Evolutionary conservation across 2,888 invertebrate species (phyloP).

Genomic region (Saturnia japonica): DNA sequence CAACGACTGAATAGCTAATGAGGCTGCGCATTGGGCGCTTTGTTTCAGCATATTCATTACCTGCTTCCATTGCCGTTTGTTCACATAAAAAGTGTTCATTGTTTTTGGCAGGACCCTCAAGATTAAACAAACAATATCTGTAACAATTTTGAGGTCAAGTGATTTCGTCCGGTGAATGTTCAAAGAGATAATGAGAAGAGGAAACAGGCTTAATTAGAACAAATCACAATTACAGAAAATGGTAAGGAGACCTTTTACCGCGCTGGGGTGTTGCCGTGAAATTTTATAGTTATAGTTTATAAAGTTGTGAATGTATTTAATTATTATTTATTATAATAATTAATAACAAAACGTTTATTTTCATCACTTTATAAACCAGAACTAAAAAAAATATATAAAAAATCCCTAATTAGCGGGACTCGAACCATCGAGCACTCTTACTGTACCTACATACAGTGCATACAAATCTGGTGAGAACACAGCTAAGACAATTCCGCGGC

Average conservation of each 20-base stretch:
- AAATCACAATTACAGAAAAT: slow-evolving; percentile 40
- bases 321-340: no score
- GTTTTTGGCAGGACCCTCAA: slow-evolving; percentile 55
- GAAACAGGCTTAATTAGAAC: slow-evolving; percentile 57
- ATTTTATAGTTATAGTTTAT: no score
- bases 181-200: slow-evolving; percentile 57
- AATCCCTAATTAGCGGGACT: no score
- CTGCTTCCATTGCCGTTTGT: slow-evolving; percentile 63
- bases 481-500: no score
- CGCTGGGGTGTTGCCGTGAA: background rate
- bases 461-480: no score
- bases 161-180: slow-evolving; percentile 58
- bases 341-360: no score
- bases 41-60: slow-evolving; percentile 78
- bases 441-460: no score
- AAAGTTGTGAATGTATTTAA: no score
- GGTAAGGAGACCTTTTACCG: slow-evolving; percentile 2
- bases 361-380: no score
- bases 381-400: no score
- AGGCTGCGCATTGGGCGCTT: slow-evolving; percentile 64
- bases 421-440: no score
- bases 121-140: slow-evolving; percentile 68
- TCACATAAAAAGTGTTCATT: slow-evolving; percentile 65
- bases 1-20: slow-evolving; percentile 73
- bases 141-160: slow-evolving; percentile 71